These are phyloP conservation scores for Hemibagrus wyckioides DNA, from an alignment of 2,113 vertebrate genomes.

Conservation along the genomic window DNA sequence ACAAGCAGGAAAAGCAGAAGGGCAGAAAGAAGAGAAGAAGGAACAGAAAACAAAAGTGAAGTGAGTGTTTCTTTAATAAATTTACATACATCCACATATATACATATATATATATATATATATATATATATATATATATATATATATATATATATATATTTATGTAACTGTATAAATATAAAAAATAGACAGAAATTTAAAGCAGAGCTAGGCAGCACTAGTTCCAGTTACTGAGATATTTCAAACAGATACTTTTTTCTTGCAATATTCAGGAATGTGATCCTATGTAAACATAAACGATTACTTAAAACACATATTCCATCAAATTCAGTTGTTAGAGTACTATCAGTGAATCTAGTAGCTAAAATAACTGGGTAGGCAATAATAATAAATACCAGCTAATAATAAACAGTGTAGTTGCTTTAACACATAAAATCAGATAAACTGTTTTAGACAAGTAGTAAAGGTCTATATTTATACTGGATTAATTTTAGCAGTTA, in stretches of 20 bases:
- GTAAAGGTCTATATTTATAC: not conserved
- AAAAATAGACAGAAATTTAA: too few relatives aligned
- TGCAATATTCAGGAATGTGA: too few relatives aligned
- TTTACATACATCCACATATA: not conserved
- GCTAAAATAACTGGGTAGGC: not conserved
- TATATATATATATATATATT: too few relatives aligned
- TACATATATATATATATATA: not conserved
- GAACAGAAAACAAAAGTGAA: slow-evolving; percentile 57
- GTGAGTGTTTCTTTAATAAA: slow-evolving; percentile 58
- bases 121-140: too few relatives aligned
- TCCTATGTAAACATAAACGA: not conserved
- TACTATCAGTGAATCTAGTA: not conserved
- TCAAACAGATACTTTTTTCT: not conserved
- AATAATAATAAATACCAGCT: not conserved
- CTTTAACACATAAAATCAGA: not conserved
- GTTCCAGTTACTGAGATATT: too few relatives aligned
- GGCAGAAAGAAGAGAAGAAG: slow-evolving; percentile 44
- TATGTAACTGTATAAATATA: too few relatives aligned
- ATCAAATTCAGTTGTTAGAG: not conserved
- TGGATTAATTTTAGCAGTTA: not conserved
- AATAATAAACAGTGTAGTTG: not conserved
- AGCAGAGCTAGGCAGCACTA: too few relatives aligned
- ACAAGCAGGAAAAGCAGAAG: slow-evolving; percentile 44
- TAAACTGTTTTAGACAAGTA: not conserved
- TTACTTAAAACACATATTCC: not conserved